Base-by-base conservation (phyloP, 2,797 vertebrate species). In the Gambusia yucatana region DNA sequence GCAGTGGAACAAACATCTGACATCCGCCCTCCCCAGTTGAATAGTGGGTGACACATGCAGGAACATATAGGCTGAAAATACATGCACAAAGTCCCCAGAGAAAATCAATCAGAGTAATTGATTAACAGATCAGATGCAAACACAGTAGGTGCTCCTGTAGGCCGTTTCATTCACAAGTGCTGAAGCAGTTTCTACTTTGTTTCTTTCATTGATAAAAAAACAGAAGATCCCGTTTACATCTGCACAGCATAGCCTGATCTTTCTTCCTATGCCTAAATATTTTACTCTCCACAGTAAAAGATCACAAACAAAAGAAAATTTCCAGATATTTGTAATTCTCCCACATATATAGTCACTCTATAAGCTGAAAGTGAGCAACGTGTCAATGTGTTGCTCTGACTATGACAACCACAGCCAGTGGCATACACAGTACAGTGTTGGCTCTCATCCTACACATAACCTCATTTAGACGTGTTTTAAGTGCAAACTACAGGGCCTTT, bases 381-480 rank as follows among this genome's bases (percentile, higher is more conserved):
- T 75, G 81, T 44, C n/a, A 83, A 75, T 65, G 81, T 82, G 73
- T 75, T 67, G 36, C n/a, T 76, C 71, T 43, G 69, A 79, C 86
- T 92, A 48, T 86, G 88, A 88, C 87, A 86, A 78, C 80, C 69
- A 46, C 77, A 72, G 82, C 83, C 84, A 69, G 74, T 82, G 88
- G 90, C 87, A 84, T 76, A 82, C 30, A 86, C 79, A 80, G 79
- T 46, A 61, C 59, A 63, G 78, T 77, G 43, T 76, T 72, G 87
- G 61, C 88, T 87, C 88, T 87, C 84, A 82, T 90, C 86, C 90
- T 79, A 83, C 84, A 81, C 85, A 85, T 92, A 87, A 80, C 81
- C 83, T 91, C 84, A 87, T 89, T 93, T 85, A 83, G 80, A 89
- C 86, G 80, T 83, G 81, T 89, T 84, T 76, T 84, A 87, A 91